Evolutionary conservation across 2,888 invertebrate species (phyloP).

Genomic region (Macrophya alboannulata): DNA sequence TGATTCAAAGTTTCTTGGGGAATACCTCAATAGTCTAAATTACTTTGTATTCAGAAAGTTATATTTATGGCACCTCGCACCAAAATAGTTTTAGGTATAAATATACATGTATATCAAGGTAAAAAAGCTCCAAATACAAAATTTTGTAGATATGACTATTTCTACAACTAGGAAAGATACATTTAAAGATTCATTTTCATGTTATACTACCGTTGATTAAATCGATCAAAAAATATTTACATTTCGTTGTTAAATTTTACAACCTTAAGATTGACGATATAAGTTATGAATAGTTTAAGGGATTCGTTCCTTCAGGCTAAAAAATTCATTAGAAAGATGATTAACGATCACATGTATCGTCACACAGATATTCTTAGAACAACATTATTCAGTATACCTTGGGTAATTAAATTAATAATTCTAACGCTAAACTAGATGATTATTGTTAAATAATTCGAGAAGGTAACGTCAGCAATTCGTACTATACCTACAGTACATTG

Average conservation of each 20-base stretch:
- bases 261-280: background rate
- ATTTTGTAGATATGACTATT: background rate
- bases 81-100: slow-evolving; percentile 1
- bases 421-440: background rate
- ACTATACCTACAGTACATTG: background rate
- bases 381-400: background rate
- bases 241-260: background rate
- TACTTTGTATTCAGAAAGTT: background rate
- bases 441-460: background rate
- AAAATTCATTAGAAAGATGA: background rate
- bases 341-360: background rate
- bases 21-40: background rate
- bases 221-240: background rate
- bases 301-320: background rate
- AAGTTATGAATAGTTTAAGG: background rate
- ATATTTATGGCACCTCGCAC: slow-evolving; percentile 20
- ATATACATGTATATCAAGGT: background rate
- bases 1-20: background rate
- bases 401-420: background rate
- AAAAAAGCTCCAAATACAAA: slow-evolving; percentile 13
- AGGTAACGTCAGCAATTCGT: slow-evolving; percentile 19
- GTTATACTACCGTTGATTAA: background rate
- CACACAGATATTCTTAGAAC: slow-evolving; percentile 2
- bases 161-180: background rate
- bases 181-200: background rate